These are phyloP conservation scores for Lucilia cuprina DNA, from an alignment of 1,140 invertebrate species.

Conservation along the genomic window DNA sequence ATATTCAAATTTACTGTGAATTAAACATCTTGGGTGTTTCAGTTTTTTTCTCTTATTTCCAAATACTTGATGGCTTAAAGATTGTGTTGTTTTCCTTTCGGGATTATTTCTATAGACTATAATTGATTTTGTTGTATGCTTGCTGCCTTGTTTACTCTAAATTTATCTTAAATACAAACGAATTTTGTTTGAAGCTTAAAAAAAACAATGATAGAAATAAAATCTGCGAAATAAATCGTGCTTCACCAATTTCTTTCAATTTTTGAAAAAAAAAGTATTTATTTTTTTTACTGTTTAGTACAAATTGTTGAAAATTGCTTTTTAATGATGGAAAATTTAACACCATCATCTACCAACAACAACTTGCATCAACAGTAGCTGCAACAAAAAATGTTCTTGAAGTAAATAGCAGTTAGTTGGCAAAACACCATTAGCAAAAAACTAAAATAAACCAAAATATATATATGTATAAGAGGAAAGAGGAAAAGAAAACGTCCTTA, in stretches of 20 bases:
- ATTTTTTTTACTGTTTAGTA: background rate
- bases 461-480: background rate
- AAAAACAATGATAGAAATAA: background rate
- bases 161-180: background rate
- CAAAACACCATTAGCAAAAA: background rate
- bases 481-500: background rate
- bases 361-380: background rate
- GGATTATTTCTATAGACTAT: background rate
- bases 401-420: background rate
- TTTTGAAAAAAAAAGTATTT: background rate
- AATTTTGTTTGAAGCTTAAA: background rate
- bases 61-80: too few relatives aligned
- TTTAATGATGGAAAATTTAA: slow-evolving; percentile 33
- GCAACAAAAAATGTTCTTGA: background rate
- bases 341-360: slow-evolving; percentile 24
- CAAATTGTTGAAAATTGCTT: slow-evolving; percentile 32
- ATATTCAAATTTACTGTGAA: background rate
- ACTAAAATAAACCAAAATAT: background rate
- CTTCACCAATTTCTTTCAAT: background rate
- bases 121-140: slow-evolving; percentile 4
- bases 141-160: background rate
- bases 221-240: slow-evolving; percentile 1
- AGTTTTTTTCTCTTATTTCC: background rate
- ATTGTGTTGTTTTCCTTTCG: too few relatives aligned
- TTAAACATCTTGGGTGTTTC: background rate